Evolutionary conservation across 2,888 invertebrate genomes (phyloP).

Genomic region (Unio pictorum): DNA sequence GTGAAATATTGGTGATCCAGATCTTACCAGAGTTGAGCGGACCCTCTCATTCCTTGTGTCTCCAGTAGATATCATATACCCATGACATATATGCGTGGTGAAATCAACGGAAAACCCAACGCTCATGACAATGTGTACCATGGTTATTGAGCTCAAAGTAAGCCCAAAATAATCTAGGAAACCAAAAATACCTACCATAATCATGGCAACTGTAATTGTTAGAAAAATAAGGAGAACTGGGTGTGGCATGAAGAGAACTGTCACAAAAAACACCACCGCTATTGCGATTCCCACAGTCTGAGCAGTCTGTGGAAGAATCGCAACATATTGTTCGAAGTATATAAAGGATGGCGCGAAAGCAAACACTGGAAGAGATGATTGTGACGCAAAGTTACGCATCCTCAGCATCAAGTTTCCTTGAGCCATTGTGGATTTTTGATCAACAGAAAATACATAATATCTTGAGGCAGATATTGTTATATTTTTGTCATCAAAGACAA

Average conservation of each 20-base stretch:
- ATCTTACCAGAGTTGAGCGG: constrained; percentile 29
- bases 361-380: constrained; percentile 39
- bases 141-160: constrained; percentile 59
- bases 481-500: constrained; percentile 13
- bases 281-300: constrained; percentile 59
- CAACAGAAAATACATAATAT: constrained; percentile 89
- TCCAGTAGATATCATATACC: constrained; percentile 37
- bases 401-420: constrained; percentile 53
- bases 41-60: constrained; percentile 23
- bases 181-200: constrained; percentile 58
- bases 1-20: constrained; percentile 53
- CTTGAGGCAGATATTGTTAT: constrained; percentile 69
- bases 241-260: constrained; percentile 60
- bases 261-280: constrained; percentile 57
- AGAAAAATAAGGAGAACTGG: constrained; percentile 55
- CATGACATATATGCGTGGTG: constrained; percentile 54
- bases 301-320: constrained; percentile 55
- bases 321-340: constrained; percentile 60
- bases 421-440: constrained; percentile 84
- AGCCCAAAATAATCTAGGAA: constrained; percentile 45
- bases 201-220: constrained; percentile 55
- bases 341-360: constrained; percentile 55
- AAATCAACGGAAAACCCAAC: constrained; percentile 65
- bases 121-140: constrained; percentile 63
- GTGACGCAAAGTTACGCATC: constrained; percentile 50